Evolutionary conservation across 2,797 vertebrate species (phyloP), one percentile per base, ranked within the genome.

Genomic region (Pempheris klunzingeri): DNA sequence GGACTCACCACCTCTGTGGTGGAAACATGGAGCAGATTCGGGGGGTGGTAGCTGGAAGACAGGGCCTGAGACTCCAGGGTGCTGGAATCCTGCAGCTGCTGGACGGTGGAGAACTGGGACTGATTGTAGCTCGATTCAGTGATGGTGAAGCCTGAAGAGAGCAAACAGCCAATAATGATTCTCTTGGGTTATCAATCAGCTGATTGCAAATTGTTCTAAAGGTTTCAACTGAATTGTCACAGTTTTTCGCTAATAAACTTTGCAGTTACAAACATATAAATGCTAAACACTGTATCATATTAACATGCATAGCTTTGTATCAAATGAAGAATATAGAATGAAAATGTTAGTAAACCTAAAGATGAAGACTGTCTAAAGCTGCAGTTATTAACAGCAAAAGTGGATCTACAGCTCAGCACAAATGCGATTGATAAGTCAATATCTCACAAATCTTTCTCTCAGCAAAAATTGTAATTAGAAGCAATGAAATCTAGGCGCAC

Each of bases 21-120:
- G 53, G 97, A 83, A 44, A 96, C 97, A 2, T 96, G 96, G 71
- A 99, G 95, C 61, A 99, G 90, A 80, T 92, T 95, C 52, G 97
- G 96, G 28, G 96, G 95, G 73, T 97, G 97, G 69, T 97, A 99
- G 89, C 97, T 98, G 0, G 97, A 96, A 50, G 97, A 97, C 58
- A 99, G 95, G 54, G 98, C 97, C 83, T 99, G 98, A 34, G 97
- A 99, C 90, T 99, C 98, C 70, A 99, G 93, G 0, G 97, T 99
- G 92, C 98, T 99, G n/a, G 98, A 99, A 82, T 98, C 98, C 86
- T 99, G 98, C n/a, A 99, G 94, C 89, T 99, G 98, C 76, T 99
- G 98, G 47, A 99, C 98, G 0, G 97, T 90, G 55, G 97, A 95
- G 87, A 98, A 98, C 58, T 96, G 95, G 59, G 95, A 54, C 88